Percentiles rank a stretch among this genome's conserved stretches.
phyloP scores from a whole-genome alignment of 2,797 vertebrate genomes.

The Paratrypauchen microcephalus region DNA sequence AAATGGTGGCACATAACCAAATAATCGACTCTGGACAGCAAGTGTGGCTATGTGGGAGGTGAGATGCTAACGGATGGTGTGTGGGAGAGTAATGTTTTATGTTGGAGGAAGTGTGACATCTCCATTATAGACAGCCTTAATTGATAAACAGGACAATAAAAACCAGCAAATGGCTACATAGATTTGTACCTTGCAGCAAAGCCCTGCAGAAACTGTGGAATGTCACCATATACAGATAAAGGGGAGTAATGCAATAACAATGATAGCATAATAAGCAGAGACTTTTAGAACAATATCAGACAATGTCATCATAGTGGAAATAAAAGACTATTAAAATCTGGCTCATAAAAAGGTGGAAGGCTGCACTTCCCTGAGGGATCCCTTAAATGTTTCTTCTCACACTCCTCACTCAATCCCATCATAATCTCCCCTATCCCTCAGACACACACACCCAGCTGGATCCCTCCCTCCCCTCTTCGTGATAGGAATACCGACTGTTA shows the following conservation, averaged over 20 bases:
- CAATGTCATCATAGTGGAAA: conserved; percentile 59
- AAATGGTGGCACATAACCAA: conserved; percentile 71
- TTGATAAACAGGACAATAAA: conserved; percentile 76
- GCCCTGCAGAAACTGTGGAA: conserved; percentile 39
- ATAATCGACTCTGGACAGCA: conserved; percentile 68
- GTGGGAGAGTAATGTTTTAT: conserved; percentile 78
- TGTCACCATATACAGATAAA: conserved; percentile 39
- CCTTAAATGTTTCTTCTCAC: conserved; percentile 58
- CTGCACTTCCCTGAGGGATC: conserved; percentile 60
- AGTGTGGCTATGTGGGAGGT: conserved; percentile 76
- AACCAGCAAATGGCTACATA: conserved; percentile 57
- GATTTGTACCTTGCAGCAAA: conserved; percentile 51
- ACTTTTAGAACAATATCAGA: conserved; percentile 49
- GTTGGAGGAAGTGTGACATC: conserved; percentile 72
- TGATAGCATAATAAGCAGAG: conserved; percentile 53
- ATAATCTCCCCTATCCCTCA: conserved; percentile 21
- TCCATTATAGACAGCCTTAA: conserved; percentile 72
- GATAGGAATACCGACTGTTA: conserved; percentile 42
- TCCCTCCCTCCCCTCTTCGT: conserved; percentile 36
- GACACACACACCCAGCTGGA: conserved; percentile 18
- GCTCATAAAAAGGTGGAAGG: conserved; percentile 37
- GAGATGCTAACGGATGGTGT: conserved; percentile 76
- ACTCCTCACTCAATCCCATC: conserved; percentile 29
- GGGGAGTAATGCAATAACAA: conserved; percentile 42
- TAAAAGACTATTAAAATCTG: conserved; percentile 59